phyloP scores from a whole-genome alignment of 2,797 vertebrate species.

The Galagoides demidoff region DNA sequence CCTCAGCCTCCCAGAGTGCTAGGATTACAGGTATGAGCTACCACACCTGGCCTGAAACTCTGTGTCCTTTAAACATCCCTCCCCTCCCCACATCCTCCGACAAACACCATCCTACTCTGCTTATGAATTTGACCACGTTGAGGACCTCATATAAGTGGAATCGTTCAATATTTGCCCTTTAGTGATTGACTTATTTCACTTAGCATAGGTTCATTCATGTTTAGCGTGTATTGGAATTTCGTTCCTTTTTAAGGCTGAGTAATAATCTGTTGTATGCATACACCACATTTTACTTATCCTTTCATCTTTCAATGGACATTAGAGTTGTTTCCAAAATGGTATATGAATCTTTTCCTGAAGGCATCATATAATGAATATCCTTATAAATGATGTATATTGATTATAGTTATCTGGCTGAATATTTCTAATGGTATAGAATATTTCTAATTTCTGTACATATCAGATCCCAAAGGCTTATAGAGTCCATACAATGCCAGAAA shows the following conservation, averaged over 20 bases:
- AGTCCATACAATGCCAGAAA: not conserved
- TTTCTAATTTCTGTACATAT: not conserved
- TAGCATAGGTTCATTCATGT: not conserved
- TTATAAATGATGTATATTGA: not conserved
- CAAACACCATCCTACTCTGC: not conserved
- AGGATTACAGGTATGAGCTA: too few species aligned
- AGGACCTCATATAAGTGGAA: not conserved
- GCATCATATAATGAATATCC: not conserved
- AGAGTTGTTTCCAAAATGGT: not conserved
- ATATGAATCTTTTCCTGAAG: constrained; percentile 29
- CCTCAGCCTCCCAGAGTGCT: too few species aligned
- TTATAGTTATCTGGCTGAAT: constrained; percentile 2
- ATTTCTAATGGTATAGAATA: not conserved
- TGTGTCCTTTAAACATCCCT: not conserved
- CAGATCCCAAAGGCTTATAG: not conserved
- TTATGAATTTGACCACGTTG: not conserved
- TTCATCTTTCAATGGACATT: not conserved
- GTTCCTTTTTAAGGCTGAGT: constrained; percentile 31
- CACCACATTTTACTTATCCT: not conserved
- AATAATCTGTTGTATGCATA: not conserved
- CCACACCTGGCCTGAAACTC: not conserved
- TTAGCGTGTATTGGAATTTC: not conserved
- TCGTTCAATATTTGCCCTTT: not conserved
- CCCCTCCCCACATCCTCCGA: too few species aligned
- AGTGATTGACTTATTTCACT: not conserved